Evolutionary conservation across 2,888 invertebrate species (phyloP).

Genomic region (Brachyptera putata): DNA sequence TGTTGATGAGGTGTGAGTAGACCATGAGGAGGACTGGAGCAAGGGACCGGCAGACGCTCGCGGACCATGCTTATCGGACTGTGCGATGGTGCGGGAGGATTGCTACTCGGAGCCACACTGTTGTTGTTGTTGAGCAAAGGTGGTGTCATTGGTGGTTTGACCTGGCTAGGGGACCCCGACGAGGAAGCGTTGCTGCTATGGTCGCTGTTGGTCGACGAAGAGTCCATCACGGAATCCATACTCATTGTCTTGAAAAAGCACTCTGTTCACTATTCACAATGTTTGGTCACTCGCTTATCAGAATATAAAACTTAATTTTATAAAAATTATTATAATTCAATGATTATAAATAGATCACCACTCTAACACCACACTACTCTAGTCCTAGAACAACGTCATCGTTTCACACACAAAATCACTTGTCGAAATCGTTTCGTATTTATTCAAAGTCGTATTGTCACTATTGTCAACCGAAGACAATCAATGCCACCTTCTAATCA

Average conservation of each 20-base stretch:
- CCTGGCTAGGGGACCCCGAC: slow-evolving; percentile 44
- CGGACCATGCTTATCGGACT: slow-evolving; percentile 35
- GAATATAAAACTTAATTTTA: too few species aligned
- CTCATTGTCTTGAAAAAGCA: slow-evolving; percentile 30
- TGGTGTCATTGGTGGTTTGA: slow-evolving; percentile 44
- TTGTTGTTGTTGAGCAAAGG: slow-evolving; percentile 47
- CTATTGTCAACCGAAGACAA: too few species aligned
- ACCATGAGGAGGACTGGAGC: slow-evolving; percentile 45
- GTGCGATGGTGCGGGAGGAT: slow-evolving; percentile 36
- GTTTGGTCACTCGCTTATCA: too few species aligned
- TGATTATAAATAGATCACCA: too few species aligned
- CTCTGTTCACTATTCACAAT: too few species aligned
- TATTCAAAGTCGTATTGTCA: too few species aligned
- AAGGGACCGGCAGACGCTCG: slow-evolving; percentile 41
- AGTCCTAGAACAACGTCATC: too few species aligned
- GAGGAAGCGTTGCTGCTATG: slow-evolving; percentile 55
- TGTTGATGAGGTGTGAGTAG: slow-evolving; percentile 48
- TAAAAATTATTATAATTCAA: too few species aligned
- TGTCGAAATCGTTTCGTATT: too few species aligned
- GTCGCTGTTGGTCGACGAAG: slow-evolving; percentile 52
- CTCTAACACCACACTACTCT: too few species aligned
- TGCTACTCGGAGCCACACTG: slow-evolving; percentile 38
- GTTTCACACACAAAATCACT: too few species aligned
- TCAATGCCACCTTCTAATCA: too few species aligned
- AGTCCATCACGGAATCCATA: slow-evolving; percentile 57